Conservation (phyloP, 2,797 vertebrate species). For the Siniperca obscura region DNA sequence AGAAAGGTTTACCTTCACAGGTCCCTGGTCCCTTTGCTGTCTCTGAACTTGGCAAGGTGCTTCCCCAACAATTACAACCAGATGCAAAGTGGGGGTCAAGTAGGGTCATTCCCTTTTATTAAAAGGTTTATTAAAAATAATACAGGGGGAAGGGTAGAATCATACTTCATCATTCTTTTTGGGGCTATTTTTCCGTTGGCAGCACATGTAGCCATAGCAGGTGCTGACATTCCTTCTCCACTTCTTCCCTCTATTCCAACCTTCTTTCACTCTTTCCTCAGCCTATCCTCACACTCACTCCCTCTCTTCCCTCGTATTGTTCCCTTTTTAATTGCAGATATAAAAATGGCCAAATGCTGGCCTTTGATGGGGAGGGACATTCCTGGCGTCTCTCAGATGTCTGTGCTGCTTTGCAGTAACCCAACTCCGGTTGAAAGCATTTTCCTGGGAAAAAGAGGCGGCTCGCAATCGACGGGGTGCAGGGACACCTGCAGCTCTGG, state of each 20-base stretch:
- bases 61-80: conserved; percentile 59
- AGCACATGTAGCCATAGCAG: conserved; percentile 62
- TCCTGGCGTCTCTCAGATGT: conserved; percentile 82
- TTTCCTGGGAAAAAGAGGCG: conserved; percentile 75
- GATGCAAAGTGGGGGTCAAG: conserved; percentile 59
- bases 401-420: conserved; percentile 78
- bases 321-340: conserved; percentile 80
- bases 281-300: conserved; percentile 44
- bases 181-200: conserved; percentile 49
- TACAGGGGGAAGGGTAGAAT: conserved; percentile 38
- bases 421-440: conserved; percentile 85
- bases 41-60: conserved; percentile 38
- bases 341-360: conserved; percentile 75
- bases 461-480: conserved; percentile 51
- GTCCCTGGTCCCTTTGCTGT: conserved; percentile 9
- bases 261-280: conserved; percentile 38
- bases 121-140: conserved; percentile 73
- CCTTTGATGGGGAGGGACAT: conserved; percentile 81
- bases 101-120: conserved; percentile 61
- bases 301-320: conserved; percentile 54
- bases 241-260: conserved; percentile 31
- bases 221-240: conserved; percentile 70
- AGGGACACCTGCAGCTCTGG: conserved; percentile 82
- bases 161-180: conserved; percentile 57
- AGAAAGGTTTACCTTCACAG: conserved; percentile 20